phyloP scores from a whole-genome alignment of 2,113 vertebrate genomes.

The Pluvianellus socialis region DNA sequence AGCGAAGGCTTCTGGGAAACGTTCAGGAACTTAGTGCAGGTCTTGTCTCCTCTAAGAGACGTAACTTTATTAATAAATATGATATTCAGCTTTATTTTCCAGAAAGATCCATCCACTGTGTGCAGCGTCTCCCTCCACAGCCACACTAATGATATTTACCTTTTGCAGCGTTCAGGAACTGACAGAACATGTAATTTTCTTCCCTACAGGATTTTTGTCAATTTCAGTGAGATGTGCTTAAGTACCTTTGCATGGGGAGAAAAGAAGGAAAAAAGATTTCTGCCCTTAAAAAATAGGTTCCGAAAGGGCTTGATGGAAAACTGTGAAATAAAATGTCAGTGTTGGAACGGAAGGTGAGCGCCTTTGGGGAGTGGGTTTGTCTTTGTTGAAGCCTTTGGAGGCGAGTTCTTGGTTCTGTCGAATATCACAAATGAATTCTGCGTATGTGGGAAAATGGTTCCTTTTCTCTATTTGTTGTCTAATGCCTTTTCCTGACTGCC shows the following conservation, averaged over 20 bases:
- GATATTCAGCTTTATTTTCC: constrained; percentile 19
- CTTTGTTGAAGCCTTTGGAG: not conserved
- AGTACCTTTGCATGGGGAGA: not conserved
- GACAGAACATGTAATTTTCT: constrained; percentile 59
- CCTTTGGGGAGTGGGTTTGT: not conserved
- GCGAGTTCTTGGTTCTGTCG: not conserved
- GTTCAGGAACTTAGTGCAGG: not conserved
- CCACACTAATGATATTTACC: constrained; percentile 43
- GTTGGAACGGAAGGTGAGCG: not conserved
- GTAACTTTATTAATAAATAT: not conserved
- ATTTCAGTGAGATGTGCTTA: constrained; percentile 36
- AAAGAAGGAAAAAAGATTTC: not conserved
- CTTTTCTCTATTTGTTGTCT: not conserved
- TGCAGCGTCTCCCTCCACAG: not conserved
- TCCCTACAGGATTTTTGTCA: constrained; percentile 39
- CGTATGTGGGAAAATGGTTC: not conserved
- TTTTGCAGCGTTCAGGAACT: constrained; percentile 30
- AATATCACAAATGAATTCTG: not conserved
- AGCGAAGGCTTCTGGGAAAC: not conserved
- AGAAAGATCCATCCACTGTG: not conserved
- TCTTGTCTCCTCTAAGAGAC: not conserved
- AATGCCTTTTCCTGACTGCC: not conserved
- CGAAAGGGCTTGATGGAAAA: not conserved
- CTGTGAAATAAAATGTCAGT: not conserved
- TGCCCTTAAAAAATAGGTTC: not conserved